These are phyloP conservation scores for Drosophila infuscata DNA, from an alignment of 2,888 invertebrate species.

Conservation along the genomic window DNA sequence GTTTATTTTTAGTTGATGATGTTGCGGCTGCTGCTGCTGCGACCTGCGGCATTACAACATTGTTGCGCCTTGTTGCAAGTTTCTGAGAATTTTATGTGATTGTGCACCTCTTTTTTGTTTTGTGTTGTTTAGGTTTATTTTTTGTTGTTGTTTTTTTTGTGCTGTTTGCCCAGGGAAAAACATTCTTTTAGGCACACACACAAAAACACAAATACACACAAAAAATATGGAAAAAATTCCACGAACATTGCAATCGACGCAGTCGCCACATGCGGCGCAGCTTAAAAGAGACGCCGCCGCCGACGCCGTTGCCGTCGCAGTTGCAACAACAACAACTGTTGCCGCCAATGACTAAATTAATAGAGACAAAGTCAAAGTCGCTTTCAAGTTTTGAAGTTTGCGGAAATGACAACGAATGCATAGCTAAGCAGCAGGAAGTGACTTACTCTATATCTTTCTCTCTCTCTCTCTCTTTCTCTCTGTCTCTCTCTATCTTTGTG, in stretches of 20 bases:
- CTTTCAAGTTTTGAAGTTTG: constrained; percentile 48
- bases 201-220: constrained; percentile 1
- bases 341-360: constrained; percentile 79
- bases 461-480: background rate
- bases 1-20: constrained; percentile 69
- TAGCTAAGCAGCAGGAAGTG: constrained; percentile 65
- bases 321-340: constrained; percentile 18
- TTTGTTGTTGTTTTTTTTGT: constrained; percentile 20
- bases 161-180: constrained; percentile 35
- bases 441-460: background rate
- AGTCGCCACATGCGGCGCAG: constrained; percentile 63
- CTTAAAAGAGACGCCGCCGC: constrained; percentile 73
- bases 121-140: constrained; percentile 24
- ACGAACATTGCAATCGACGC: constrained; percentile 69
- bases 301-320: constrained; percentile 42
- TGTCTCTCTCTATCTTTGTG: background rate
- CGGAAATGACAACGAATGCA: constrained; percentile 65
- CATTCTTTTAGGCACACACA: constrained; percentile 47
- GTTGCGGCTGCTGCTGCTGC: constrained; percentile 22
- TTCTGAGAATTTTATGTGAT: constrained; percentile 65
- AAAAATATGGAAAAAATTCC: constrained; percentile 71
- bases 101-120: constrained; percentile 57
- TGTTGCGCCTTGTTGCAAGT: constrained; percentile 49
- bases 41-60: constrained; percentile 65
- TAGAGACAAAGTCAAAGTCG: constrained; percentile 69